Conservation (phyloP, 2,113 vertebrate genomes). For the cattle (Bos taurus) region DNA sequence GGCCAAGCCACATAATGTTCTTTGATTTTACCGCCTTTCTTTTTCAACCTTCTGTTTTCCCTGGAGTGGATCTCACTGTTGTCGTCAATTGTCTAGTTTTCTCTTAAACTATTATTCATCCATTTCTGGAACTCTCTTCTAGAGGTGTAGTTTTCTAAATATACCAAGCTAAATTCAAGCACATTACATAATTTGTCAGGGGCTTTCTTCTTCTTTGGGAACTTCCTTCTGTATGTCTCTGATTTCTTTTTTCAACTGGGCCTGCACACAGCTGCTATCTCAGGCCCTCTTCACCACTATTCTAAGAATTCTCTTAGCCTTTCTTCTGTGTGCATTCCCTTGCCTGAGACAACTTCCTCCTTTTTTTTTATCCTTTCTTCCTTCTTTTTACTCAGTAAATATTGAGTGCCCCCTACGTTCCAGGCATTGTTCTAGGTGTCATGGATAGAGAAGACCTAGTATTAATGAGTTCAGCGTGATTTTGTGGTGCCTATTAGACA, state of each 20-base stretch:
- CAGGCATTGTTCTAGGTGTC: neutral
- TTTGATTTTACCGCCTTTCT: constrained; percentile 4
- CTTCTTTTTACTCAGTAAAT: neutral
- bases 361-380: neutral
- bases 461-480: neutral
- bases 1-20: neutral
- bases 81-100: neutral
- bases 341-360: neutral
- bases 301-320: neutral
- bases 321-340: neutral
- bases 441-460: neutral
- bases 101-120: neutral
- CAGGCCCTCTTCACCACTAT: neutral
- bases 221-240: neutral
- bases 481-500: neutral
- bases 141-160: neutral
- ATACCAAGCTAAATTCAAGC: neutral
- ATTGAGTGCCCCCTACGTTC: neutral
- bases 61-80: neutral
- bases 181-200: neutral
- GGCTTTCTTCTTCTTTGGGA: neutral
- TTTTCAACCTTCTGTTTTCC: neutral
- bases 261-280: neutral
- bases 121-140: neutral
- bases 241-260: neutral